A percentile compares a stretch with the other conserved stretches of the same genome.
Evolutionary conservation across 2,888 invertebrate species (phyloP).

Genomic region (Phytoseiulus persimilis): DNA sequence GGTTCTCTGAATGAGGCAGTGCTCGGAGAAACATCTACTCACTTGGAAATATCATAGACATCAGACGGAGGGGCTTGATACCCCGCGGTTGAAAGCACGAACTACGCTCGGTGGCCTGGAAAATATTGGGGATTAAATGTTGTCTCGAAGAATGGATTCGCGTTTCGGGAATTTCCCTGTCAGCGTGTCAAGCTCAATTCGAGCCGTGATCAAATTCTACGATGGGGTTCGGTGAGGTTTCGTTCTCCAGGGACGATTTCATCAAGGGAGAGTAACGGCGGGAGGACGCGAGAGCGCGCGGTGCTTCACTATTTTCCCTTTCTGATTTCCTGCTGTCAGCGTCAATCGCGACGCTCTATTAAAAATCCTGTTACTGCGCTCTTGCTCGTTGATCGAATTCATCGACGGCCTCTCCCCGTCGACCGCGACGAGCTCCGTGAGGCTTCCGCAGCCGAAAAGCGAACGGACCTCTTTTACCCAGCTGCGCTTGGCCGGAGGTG

Average conservation of each 20-base stretch:
- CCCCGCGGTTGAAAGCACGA: too few species aligned
- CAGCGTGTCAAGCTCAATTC: background rate
- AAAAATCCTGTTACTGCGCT: background rate
- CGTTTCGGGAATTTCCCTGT: background rate
- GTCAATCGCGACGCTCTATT: background rate
- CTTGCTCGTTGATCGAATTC: background rate
- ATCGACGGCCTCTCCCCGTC: background rate
- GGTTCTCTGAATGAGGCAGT: too few species aligned
- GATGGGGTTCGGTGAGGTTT: background rate
- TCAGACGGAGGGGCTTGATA: too few species aligned
- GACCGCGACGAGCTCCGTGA: background rate
- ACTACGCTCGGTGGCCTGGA: background rate
- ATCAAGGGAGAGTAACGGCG: background rate
- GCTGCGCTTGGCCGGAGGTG: too few species aligned
- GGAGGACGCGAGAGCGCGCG: background rate
- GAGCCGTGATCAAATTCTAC: background rate
- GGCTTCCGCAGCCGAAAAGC: too few species aligned
- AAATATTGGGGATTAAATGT: background rate
- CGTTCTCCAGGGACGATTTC: background rate
- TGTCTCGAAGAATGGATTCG: background rate
- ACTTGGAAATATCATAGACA: too few species aligned
- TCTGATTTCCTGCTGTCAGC: slow-evolving; percentile 5
- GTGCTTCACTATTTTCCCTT: background rate
- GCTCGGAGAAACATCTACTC: too few species aligned
- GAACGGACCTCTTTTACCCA: too few species aligned